Base-by-base conservation (phyloP, 30 jellyfish, hydroid and myxozoan species). In the Aurelia aurita region DNA sequence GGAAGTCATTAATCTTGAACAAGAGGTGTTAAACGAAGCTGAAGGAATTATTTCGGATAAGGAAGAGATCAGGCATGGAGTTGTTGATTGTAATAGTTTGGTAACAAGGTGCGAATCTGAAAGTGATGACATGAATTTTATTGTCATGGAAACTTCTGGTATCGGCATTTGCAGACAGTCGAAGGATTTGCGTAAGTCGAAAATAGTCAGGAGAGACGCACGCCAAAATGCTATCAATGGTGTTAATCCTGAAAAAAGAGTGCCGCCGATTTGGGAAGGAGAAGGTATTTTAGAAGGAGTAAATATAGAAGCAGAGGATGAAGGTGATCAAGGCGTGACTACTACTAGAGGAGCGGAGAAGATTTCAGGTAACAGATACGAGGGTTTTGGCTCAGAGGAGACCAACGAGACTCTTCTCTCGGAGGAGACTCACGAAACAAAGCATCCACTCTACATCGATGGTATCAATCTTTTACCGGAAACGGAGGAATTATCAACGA, bases 171-270 rank as follows among this genome's bases (percentile, higher is more conserved):
- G 67, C 8, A 55, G 29, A 55, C 67, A 55, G 29, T 19, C 25
- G 67, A 55, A 19, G 67, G 67, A 55, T 55, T 55, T 55, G 67
- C 29, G 67, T 45, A 62, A 77, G 59, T 26, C 79, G 28, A 60
- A 43, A 32, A 72, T 55, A 60, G 45, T 77, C 63, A 19, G 34
- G 47, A 23, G 88, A 67, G 34, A 23, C 44, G 79, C 88, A 77
- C 88, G 88, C 70, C 88, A 77, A 77, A 62, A 61, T 26, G 25
- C 28, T 20, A 77, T 77, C 79, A 77, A 63, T 59, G 47, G 79
- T 77, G 88, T 18, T 51, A 60, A 77, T 54, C 79, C 88, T 13
- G 13, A 3, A 21, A 44, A 60, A 77, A 59, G 65, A 58, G 70
- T 43, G 88, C 88, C 79, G 79, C 43, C 10, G 69, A 51, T 12